Percentiles rank a stretch among this genome's conserved stretches.
Evolutionary conservation across 2,888 invertebrate species (phyloP).

Genomic region (Alsophila aescularia): DNA sequence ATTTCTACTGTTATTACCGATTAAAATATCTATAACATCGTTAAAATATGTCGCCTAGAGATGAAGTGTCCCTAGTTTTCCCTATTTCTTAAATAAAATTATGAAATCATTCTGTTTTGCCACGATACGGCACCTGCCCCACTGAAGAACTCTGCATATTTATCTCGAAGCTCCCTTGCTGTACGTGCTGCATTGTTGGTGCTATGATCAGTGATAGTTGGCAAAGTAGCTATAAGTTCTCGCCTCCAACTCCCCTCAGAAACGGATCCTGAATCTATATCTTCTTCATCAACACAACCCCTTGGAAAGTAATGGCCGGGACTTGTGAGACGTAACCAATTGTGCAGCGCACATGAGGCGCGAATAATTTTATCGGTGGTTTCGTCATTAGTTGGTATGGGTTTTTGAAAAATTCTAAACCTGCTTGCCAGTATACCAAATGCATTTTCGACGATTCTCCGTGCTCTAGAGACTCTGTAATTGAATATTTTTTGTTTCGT

Average conservation of each 20-base stretch:
- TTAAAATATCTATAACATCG: no score
- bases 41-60: no score
- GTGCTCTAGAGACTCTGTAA: slow-evolving; percentile 24
- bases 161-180: slow-evolving; percentile 12
- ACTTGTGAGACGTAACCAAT: slow-evolving; percentile 27
- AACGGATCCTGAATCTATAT: slow-evolving; percentile 26
- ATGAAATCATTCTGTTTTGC: no score
- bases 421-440: slow-evolving; percentile 25
- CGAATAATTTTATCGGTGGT: slow-evolving; percentile 28
- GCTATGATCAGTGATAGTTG: slow-evolving; percentile 24
- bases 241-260: slow-evolving; percentile 31
- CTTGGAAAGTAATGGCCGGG: slow-evolving; percentile 20
- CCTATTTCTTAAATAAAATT: no score
- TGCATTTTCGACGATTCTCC: slow-evolving; percentile 22
- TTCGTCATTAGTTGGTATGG: slow-evolving; percentile 26
- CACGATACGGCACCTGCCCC: slow-evolving; percentile 5
- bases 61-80: no score
- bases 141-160: slow-evolving; percentile 19
- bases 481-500: slow-evolving; percentile 17
- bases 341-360: slow-evolving; percentile 24
- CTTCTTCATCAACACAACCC: slow-evolving; percentile 22
- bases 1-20: no score
- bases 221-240: slow-evolving; percentile 30
- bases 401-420: slow-evolving; percentile 27
- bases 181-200: slow-evolving; percentile 18